phyloP scores from a whole-genome alignment of 2,888 invertebrate genomes.

The Platycnemis pennipes region DNA sequence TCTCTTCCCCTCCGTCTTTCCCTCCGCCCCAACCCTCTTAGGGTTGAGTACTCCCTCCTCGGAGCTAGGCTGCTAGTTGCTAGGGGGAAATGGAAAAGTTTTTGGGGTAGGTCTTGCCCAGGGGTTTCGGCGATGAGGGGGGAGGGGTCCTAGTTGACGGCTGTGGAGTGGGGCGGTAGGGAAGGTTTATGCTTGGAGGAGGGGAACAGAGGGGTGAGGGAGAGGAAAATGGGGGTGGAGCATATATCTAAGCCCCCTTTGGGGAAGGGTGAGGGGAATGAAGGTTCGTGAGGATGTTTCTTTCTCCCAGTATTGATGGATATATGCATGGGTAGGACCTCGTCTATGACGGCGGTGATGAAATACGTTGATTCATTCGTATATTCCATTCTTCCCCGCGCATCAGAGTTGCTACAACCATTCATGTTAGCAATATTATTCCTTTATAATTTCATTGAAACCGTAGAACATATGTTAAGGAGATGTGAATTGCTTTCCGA shows the following conservation, averaged over 20 bases:
- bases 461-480: too few relatives aligned
- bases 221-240: neutral
- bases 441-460: too few relatives aligned
- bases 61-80: conserved; percentile 30
- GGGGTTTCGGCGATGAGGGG: neutral
- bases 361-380: neutral
- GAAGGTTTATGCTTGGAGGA: neutral
- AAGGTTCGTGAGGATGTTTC: neutral
- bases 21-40: neutral
- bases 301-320: neutral
- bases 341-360: neutral
- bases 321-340: neutral
- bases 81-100: conserved; percentile 65
- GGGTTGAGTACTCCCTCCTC: neutral
- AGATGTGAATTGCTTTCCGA: too few relatives aligned
- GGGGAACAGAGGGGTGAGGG: neutral
- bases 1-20: neutral
- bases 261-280: neutral
- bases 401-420: too few relatives aligned
- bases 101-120: conserved; percentile 61
- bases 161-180: neutral
- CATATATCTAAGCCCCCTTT: neutral
- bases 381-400: neutral
- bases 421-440: too few relatives aligned
- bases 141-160: conserved; percentile 4